Conservation (phyloP, 2,888 invertebrate species). For the Agrypnus murinus region DNA sequence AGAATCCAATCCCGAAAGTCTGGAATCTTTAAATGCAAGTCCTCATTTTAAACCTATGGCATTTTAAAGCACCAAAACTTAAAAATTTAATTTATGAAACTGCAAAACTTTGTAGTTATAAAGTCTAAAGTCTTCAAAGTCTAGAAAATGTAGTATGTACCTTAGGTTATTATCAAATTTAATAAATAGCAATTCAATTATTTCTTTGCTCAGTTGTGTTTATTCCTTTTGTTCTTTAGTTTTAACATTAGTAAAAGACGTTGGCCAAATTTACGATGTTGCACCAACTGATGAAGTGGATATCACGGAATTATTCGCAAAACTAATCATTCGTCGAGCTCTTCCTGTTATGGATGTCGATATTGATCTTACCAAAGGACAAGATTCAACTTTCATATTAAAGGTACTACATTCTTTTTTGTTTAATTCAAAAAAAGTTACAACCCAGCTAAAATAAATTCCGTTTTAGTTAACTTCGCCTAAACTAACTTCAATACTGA, state of each 20-base stretch:
- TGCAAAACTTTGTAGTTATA: too few species aligned
- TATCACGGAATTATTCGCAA: slow-evolving; percentile 58
- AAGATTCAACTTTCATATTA: slow-evolving; percentile 54
- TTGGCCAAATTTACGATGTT: slow-evolving; percentile 44
- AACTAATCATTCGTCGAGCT: slow-evolving; percentile 56
- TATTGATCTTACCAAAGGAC: slow-evolving; percentile 54
- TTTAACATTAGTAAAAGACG: slow-evolving; percentile 51
- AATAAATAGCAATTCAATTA: too few species aligned
- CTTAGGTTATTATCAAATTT: too few species aligned
- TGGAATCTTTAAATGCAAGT: too few species aligned
- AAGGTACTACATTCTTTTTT: slow-evolving; percentile 48
- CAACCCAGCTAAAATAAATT: slow-evolving; percentile 1
- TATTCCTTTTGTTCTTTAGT: slow-evolving; percentile 54
- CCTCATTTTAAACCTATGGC: too few species aligned
- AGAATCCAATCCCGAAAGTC: too few species aligned
- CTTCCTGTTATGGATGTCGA: slow-evolving; percentile 59
- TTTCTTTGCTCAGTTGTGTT: too few species aligned
- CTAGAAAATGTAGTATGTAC: too few species aligned
- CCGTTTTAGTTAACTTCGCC: slow-evolving; percentile 58
- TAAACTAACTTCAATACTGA: slow-evolving; percentile 48
- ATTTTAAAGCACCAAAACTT: too few species aligned
- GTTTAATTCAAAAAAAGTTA: too few species aligned
- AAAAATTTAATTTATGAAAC: too few species aligned
- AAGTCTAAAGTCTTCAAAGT: too few species aligned
- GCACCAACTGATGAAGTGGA: slow-evolving; percentile 29